Conservation (phyloP, 2,888 invertebrate species). For the Eupithecia pulchellata region DNA sequence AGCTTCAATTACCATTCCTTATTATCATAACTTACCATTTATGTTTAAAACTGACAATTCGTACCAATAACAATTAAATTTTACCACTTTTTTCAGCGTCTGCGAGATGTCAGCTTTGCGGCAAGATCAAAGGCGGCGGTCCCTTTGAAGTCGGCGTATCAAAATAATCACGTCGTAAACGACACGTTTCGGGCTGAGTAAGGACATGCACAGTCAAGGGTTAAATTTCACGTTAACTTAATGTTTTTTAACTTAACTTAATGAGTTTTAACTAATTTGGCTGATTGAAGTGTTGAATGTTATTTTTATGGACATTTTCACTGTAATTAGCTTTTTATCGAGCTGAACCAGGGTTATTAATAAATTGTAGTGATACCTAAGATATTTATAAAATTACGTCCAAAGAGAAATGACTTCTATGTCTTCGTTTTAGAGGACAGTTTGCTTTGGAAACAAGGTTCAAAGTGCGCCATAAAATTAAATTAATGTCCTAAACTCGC, state of each 20-base stretch:
- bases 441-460: not conserved
- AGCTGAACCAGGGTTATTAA: not conserved
- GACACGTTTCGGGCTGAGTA: conserved; percentile 60
- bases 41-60: conserved; percentile 46
- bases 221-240: conserved; percentile 33
- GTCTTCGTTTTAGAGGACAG: not conserved
- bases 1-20: conserved; percentile 18
- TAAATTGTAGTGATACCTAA: not conserved
- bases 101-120: conserved; percentile 63
- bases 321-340: not conserved
- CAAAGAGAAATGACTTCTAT: not conserved
- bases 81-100: conserved; percentile 54
- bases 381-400: not conserved
- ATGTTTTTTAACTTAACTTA: conserved; percentile 14
- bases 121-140: conserved; percentile 70
- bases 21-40: conserved; percentile 37
- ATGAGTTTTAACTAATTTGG: conserved; percentile 15
- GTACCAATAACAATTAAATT: conserved; percentile 52
- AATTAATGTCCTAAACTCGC: conserved; percentile 3
- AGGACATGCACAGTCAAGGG: conserved; percentile 39
- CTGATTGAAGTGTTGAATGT: conserved; percentile 22
- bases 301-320: conserved; percentile 18
- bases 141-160: conserved; percentile 66
- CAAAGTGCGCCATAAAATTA: conserved; percentile 16
- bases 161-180: conserved; percentile 63